Evolutionary conservation across 2,113 vertebrate species (phyloP).

Genomic region (Mustelus asterias): DNA sequence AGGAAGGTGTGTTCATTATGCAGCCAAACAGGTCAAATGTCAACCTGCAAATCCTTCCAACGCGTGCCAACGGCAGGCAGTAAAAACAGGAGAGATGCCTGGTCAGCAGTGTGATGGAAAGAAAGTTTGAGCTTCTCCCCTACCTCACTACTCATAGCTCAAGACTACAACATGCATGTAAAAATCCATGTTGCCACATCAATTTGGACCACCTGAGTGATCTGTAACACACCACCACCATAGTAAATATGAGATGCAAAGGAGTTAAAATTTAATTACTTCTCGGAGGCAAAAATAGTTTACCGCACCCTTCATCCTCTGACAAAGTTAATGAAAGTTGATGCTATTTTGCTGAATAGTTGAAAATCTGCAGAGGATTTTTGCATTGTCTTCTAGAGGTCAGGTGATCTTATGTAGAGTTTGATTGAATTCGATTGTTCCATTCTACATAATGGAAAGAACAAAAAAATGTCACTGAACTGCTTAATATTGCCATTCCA

Average conservation of each 20-base stretch:
- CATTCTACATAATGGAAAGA: neutral
- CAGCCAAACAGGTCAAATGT: neutral
- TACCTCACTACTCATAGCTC: neutral
- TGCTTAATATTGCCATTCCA: neutral
- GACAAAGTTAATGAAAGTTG: neutral
- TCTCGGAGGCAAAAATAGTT: neutral
- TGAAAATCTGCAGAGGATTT: neutral
- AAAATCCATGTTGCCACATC: neutral
- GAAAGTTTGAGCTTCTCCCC: neutral
- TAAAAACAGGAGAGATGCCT: neutral
- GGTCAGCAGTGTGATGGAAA: neutral
- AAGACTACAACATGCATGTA: neutral
- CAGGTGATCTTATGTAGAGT: neutral
- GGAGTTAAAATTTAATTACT: neutral
- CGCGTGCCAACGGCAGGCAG: neutral
- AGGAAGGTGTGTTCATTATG: neutral
- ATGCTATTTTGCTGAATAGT: neutral
- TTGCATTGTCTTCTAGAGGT: neutral
- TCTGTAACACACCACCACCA: neutral
- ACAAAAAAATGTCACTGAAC: neutral
- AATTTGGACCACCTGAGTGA: neutral
- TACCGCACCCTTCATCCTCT: neutral
- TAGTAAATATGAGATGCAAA: neutral
- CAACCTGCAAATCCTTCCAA: neutral
- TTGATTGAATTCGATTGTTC: neutral